Conservation (phyloP, 2,113 vertebrate genomes). For the Orthonyx spaldingii region DNA sequence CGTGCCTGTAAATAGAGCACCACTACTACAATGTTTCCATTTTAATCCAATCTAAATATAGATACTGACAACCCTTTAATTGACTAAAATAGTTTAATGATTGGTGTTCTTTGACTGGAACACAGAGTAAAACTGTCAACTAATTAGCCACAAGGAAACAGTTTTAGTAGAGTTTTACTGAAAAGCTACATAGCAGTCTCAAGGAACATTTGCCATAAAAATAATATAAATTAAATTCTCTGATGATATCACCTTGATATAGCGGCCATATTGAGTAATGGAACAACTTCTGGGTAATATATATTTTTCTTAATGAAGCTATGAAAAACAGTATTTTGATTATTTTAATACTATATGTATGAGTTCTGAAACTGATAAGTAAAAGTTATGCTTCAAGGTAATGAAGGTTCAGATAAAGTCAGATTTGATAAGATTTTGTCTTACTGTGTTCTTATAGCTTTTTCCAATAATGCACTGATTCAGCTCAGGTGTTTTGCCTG, state of each 20-base stretch:
- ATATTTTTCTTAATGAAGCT: background rate
- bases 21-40: background rate
- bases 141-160: background rate
- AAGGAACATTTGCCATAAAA: background rate
- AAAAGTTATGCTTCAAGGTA: background rate
- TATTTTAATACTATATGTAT: background rate
- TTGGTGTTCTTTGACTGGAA: background rate
- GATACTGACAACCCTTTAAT: background rate
- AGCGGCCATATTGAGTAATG: background rate
- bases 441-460: background rate
- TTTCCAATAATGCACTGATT: background rate
- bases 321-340: background rate
- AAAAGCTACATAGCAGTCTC: background rate
- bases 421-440: background rate
- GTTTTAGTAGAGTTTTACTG: background rate
- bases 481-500: background rate
- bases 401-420: background rate
- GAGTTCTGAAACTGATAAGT: background rate
- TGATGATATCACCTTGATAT: background rate
- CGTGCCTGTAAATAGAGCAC: background rate
- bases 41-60: background rate
- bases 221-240: background rate
- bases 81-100: background rate
- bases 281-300: background rate
- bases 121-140: background rate